phyloP scores from a whole-genome alignment of 2,113 vertebrate species.

The human region DNA sequence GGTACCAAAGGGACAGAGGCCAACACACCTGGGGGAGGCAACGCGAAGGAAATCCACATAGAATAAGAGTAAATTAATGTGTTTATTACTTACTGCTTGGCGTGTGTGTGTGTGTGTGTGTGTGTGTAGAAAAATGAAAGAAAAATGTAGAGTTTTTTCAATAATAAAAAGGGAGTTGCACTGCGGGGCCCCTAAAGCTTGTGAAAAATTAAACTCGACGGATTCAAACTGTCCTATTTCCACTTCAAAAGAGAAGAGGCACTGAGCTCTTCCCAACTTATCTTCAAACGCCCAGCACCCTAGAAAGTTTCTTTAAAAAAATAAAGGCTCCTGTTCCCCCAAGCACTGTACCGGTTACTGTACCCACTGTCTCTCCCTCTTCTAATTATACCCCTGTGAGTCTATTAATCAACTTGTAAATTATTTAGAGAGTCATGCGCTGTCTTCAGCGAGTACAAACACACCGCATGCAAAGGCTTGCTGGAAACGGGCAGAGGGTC shows the following conservation, averaged over 20 bases:
- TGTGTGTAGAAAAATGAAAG: constrained; percentile 84
- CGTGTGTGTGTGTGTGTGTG: constrained; percentile 11
- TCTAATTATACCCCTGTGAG: constrained; percentile 99
- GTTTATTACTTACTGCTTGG: constrained; percentile 80
- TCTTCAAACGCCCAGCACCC: constrained; percentile 95
- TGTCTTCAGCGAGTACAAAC: constrained; percentile 95
- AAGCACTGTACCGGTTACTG: constrained; percentile 97
- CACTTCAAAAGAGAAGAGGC: constrained; percentile 99
- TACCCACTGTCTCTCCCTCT: constrained; percentile 96
- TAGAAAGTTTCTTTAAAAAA: constrained; percentile 92
- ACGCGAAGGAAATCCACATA: constrained; percentile 26
- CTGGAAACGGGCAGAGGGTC: constrained; percentile 82
- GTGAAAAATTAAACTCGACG: constrained; percentile 99
- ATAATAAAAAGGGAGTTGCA: constrained; percentile 93
- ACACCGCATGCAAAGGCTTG: constrained; percentile 82
- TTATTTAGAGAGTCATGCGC: constrained; percentile 97
- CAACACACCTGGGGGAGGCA: not conserved
- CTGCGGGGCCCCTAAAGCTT: constrained; percentile 95
- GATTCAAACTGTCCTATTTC: constrained; percentile 99
- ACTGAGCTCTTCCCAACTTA: constrained; percentile 96
- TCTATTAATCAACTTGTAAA: constrained; percentile 99
- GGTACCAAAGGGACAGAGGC: not conserved
- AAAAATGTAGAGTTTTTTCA: constrained; percentile 87
- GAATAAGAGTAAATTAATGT: constrained; percentile 75
- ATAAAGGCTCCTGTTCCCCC: constrained; percentile 94